phyloP scores from a whole-genome alignment of 2,113 vertebrate genomes.

The Trematocara unimaculatum region DNA sequence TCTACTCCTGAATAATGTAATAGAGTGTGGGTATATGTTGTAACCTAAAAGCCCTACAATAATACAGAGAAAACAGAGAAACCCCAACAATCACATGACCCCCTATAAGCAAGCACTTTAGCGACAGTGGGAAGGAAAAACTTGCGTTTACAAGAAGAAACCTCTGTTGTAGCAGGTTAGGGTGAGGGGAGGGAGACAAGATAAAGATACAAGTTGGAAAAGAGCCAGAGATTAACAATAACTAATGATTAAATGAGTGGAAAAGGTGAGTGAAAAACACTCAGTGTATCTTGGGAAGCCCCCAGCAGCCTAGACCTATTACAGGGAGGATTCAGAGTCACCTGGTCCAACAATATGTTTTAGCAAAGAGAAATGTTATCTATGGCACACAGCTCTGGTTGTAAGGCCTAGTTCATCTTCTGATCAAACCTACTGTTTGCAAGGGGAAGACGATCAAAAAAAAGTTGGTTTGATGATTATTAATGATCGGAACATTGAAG shows the following conservation, averaged over 20 bases:
- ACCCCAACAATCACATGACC: background rate
- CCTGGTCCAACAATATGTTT: background rate
- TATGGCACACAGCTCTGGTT: background rate
- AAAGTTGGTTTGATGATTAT: background rate
- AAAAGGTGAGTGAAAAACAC: background rate
- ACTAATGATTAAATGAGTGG: rapidly evolving
- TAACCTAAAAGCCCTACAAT: background rate
- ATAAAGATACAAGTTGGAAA: background rate
- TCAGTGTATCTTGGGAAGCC: background rate
- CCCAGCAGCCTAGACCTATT: background rate
- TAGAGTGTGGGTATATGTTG: background rate
- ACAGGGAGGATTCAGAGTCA: background rate
- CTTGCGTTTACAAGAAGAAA: background rate
- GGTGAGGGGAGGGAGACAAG: background rate
- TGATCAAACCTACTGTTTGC: background rate
- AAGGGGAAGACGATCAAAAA: background rate
- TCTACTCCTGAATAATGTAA: background rate
- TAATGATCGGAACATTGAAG: background rate
- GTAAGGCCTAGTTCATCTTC: background rate
- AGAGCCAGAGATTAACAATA: background rate
- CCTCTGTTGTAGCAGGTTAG: background rate
- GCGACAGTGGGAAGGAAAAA: background rate
- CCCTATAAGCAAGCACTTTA: background rate
- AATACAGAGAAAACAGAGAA: background rate
- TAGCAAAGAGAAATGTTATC: background rate